Conservation (phyloP, 2,113 vertebrate species). For the Odontophorus gujanensis region DNA sequence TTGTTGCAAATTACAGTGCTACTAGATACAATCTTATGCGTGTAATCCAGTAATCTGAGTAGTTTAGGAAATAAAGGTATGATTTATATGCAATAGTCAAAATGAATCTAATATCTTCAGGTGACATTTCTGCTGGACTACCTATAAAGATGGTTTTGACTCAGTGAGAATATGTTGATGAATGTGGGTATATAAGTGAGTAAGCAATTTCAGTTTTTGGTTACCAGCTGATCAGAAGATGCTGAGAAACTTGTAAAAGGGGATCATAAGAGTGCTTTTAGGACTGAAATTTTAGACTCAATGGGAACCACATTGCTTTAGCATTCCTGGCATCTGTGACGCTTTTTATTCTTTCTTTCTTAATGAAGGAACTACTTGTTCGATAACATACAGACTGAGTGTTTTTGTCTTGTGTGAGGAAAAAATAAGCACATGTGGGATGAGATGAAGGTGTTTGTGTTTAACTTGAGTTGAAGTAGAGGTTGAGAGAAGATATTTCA, state of each 20-base stretch:
- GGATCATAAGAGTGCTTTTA: neutral
- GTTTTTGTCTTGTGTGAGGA: neutral
- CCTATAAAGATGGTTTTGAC: neutral
- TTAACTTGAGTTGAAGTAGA: neutral
- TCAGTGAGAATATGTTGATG: neutral
- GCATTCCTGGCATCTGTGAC: neutral
- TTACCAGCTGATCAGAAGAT: neutral
- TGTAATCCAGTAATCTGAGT: neutral
- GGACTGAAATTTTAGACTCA: neutral
- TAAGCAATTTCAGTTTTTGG: neutral
- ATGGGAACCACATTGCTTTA: neutral
- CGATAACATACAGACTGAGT: neutral
- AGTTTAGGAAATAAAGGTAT: neutral
- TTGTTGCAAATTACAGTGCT: neutral
- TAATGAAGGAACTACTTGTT: neutral
- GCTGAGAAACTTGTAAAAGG: neutral
- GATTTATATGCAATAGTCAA: neutral
- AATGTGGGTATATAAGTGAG: neutral
- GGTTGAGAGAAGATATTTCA: neutral
- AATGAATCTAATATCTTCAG: neutral
- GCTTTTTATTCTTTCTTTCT: neutral
- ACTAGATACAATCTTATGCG: neutral
- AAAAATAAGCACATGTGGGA: neutral
- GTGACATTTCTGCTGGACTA: neutral
- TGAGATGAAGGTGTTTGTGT: neutral